Evolutionary conservation across 2,113 vertebrate species (phyloP).

Genomic region (Grammomys dolichurus): DNA sequence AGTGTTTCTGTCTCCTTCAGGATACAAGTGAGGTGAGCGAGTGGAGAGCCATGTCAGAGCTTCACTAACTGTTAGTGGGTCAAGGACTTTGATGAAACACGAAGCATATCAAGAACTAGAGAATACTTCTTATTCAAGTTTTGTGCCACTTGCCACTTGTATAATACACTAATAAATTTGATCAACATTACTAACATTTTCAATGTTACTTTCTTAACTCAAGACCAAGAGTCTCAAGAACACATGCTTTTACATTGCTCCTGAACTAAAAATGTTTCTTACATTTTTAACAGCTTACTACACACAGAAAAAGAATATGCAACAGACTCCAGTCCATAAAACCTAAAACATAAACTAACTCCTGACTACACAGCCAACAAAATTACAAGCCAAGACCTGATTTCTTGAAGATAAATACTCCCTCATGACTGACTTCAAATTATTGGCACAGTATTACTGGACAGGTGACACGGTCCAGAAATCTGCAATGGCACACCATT

Average conservation of each 20-base stretch:
- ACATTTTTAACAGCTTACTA: not conserved
- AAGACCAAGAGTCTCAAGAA: slow-evolving; percentile 16
- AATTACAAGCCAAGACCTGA: slow-evolving; percentile 24
- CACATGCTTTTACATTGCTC: not conserved
- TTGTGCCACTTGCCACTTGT: not conserved
- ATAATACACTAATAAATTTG: not conserved
- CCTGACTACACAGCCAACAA: not conserved
- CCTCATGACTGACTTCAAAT: not conserved
- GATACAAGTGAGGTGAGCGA: not conserved
- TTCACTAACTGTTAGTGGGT: not conserved
- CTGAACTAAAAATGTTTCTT: slow-evolving; percentile 19
- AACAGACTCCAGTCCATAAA: slow-evolving; percentile 42
- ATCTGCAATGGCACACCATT: not conserved
- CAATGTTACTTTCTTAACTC: slow-evolving; percentile 36
- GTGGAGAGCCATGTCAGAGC: not conserved
- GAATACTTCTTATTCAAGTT: slow-evolving; percentile 32
- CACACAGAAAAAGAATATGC: slow-evolving; percentile 26
- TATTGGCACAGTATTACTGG: not conserved
- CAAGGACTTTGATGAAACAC: not conserved
- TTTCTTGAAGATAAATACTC: not conserved
- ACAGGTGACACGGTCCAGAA: not conserved
- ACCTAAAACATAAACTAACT: not conserved
- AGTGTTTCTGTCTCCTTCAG: slow-evolving; percentile 43
- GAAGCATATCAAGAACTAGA: not conserved
- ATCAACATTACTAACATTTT: slow-evolving; percentile 30